Base-by-base conservation (phyloP, 92 coral and sea anemone genomes). In the Palythoa grandis region DNA sequence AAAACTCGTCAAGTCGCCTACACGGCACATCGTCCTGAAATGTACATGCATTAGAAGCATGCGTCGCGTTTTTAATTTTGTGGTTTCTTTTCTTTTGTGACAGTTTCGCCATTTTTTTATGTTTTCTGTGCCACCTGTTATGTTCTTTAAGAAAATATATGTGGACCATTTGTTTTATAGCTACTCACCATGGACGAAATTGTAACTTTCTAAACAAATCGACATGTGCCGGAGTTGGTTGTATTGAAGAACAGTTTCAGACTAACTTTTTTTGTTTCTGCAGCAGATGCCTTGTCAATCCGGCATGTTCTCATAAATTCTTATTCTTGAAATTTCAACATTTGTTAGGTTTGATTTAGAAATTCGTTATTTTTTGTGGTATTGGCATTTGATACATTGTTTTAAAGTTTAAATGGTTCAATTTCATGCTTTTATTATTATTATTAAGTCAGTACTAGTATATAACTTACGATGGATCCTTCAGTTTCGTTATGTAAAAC, bases 51-150 rank as follows among this genome's bases (percentile, higher is more conserved):
- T 63, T 19, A 17, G 7, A 60, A 5, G n/a, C 52, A 35, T 57
- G 29, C 15, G 61, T 39, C 58, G 43, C 60, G 85, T 80, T 66
- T 67, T 66, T 80, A 76, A 17, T 83, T 54, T 87, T 82, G 87
- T 70, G 92, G 88, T 87, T 79, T 79, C 14, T 67, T 72, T 73
- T 71, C 77, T 80, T 73, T 79, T n/a, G 85, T 58, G 72, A 66
- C 73, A 24, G 60, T 70, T 77, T 38, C 40, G 70, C 47, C 2
- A 63, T 24, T 83, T 83, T 76, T 73, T 87, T 69, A 74, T 75
- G 72, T 80, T 77, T 71, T 25, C 69, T 4, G 72, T 53, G 58
- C 88, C 92, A 90, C 90, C 92, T 90, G 90, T 72, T 24, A 70
- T 72, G 35, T 37, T 67, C 52, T 58, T 68, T 57, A 35, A 85